Percentiles rank a stretch among this genome's conserved stretches.
Evolutionary conservation across 2,113 vertebrate species (phyloP).

Genomic region (Brachionichthys hirsutus): DNA sequence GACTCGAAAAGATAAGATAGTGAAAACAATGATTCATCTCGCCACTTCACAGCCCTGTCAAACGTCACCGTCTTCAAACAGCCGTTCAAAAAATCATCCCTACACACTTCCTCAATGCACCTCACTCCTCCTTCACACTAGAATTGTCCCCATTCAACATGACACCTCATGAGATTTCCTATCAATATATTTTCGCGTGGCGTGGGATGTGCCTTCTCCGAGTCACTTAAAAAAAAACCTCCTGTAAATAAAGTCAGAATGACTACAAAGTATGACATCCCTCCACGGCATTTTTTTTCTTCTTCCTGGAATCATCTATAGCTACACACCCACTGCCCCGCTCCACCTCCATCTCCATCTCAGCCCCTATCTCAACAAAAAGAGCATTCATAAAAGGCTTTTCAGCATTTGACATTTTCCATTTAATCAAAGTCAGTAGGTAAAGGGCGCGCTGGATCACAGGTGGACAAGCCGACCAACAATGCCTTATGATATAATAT

Average conservation of each 20-base stretch:
- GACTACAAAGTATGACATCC: constrained; percentile 25
- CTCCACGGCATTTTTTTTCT: constrained; percentile 52
- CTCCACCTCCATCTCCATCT: constrained; percentile 24
- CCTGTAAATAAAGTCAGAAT: constrained; percentile 31
- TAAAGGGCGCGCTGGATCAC: constrained; percentile 68
- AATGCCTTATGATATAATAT: constrained; percentile 61
- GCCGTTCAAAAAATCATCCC: constrained; percentile 9
- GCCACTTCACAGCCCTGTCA: constrained; percentile 6
- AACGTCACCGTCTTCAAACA: constrained; percentile 25
- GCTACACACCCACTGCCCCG: neutral
- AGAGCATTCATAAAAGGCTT: constrained; percentile 68
- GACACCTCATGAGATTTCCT: constrained; percentile 31
- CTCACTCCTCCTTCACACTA: constrained; percentile 38
- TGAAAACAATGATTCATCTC: too few species aligned
- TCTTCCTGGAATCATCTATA: constrained; percentile 1
- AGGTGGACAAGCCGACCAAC: constrained; percentile 56
- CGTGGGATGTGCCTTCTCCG: neutral
- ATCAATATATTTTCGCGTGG: neutral
- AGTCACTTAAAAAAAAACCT: constrained; percentile 27
- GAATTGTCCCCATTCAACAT: constrained; percentile 24
- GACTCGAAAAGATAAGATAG: too few species aligned
- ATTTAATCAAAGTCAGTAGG: constrained; percentile 67
- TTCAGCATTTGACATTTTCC: constrained; percentile 72
- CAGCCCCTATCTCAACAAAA: constrained; percentile 53
- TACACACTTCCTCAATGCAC: constrained; percentile 20